phyloP scores from a whole-genome alignment of 1,140 invertebrate species.

The Drosophila varians region DNA sequence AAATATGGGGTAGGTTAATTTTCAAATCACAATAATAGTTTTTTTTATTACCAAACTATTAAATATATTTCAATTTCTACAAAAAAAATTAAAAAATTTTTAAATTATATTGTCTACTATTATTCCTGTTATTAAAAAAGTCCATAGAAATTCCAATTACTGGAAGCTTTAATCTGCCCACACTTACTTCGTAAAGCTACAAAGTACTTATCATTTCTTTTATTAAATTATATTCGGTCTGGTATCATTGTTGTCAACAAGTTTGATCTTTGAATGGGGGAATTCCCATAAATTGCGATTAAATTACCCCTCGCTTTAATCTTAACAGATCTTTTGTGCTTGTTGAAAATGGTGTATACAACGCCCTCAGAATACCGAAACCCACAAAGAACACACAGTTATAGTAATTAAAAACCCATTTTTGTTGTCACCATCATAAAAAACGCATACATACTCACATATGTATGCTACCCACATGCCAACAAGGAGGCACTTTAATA shows the following conservation, averaged over 20 bases:
- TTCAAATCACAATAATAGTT: too few species aligned
- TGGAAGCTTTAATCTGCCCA: background rate
- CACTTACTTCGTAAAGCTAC: background rate
- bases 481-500: conserved; percentile 29
- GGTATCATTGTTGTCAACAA: background rate
- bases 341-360: conserved; percentile 38
- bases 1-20: too few species aligned
- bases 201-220: background rate
- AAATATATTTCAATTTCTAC: too few species aligned
- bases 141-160: too few species aligned
- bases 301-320: conserved; percentile 37
- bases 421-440: conserved; percentile 34
- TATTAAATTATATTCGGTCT: background rate
- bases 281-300: conserved; percentile 28
- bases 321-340: conserved; percentile 54
- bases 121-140: too few species aligned
- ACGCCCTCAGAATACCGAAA: conserved; percentile 31
- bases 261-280: conserved; percentile 5
- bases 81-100: too few species aligned
- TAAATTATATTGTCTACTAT: too few species aligned
- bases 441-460: conserved; percentile 1
- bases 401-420: conserved; percentile 67
- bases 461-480: conserved; percentile 1
- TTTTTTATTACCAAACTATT: too few species aligned
- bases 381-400: conserved; percentile 45